phyloP scores from a whole-genome alignment of 2,113 vertebrate species.

The Thomomys bottae region DNA sequence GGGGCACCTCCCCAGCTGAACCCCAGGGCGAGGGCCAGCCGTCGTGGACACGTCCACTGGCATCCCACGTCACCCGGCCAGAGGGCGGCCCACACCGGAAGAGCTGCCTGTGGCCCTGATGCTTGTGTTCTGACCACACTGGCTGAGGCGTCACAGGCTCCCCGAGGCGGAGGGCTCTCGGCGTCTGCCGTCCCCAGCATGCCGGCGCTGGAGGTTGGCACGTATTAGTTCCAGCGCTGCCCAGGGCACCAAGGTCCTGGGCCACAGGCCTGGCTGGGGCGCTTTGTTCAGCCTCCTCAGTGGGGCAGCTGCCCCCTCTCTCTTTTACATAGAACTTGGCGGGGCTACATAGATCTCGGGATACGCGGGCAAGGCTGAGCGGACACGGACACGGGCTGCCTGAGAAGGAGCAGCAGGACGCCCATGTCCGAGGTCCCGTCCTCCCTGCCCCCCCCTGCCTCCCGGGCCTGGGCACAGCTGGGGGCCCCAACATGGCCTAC shows the following conservation, averaged over 20 bases:
- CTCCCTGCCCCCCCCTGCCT: constrained; percentile 7
- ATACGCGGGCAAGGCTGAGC: no score
- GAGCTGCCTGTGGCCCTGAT: no score
- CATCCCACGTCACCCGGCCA: no score
- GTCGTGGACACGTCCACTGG: no score
- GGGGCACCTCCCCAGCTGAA: no score
- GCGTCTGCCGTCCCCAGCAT: no score
- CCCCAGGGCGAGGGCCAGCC: no score
- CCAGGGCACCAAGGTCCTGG: background rate
- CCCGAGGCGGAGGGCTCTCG: no score
- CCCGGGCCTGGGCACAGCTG: background rate
- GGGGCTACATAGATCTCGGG: background rate
- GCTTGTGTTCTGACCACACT: no score
- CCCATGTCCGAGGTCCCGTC: background rate
- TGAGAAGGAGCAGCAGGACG: background rate
- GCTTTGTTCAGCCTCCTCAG: background rate
- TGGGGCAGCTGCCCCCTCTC: background rate
- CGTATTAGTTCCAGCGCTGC: rapidly evolving
- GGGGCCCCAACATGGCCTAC: background rate
- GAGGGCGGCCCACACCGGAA: no score
- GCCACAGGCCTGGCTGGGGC: rapidly evolving
- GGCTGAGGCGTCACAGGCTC: no score
- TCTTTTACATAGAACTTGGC: background rate
- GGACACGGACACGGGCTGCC: background rate
- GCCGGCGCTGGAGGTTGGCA: no score